Base-by-base conservation (phyloP, 2,888 invertebrate genomes). In the Taphrorychus bicolor region DNA sequence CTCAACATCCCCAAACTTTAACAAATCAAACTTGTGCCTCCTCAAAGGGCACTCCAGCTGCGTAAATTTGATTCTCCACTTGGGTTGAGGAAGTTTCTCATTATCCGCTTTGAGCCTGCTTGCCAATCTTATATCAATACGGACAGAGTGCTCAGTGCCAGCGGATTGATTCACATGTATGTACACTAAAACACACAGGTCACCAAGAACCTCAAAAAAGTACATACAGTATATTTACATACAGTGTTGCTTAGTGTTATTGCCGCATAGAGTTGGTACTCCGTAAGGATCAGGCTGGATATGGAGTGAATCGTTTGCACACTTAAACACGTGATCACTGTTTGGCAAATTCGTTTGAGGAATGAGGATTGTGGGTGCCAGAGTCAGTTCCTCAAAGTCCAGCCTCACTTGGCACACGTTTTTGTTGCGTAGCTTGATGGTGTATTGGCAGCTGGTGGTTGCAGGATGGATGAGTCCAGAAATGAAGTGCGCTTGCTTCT, bases 161-260 rank as follows among this genome's bases (percentile, higher is more conserved):
- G 69, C 73, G 0, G 73, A 69, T 66, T 76, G 74, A 64, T 76
- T 73, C 4, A 77, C 66, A 59, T 78, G 77, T 18, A 78, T 58
- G 40, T 77, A 77, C n/a, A 77, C 77, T 77, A 56, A 53, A 72
- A 72, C n/a, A n/a, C n/a, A n/a, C 32, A 32, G 32, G 5, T 32
- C 32, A 32, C 7, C 32, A 9, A 32, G 9, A 32, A 5, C 4
- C 24, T n/a, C n/a, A n/a, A n/a, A n/a, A n/a, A n/a, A n/a, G n/a
- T n/a, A n/a, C n/a, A n/a, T n/a, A n/a, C n/a, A n/a, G n/a, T n/a
- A 45, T 42, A 19, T 17, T 5, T 19, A 67, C 85, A 83, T 72
- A 88, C 87, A 74, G 73, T 90, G 89, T 68, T 89, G 89, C 9
- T 86, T 86, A 45, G 82, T 84, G 72, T 89, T 89, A 72, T 86